Conservation (phyloP, 1,140 invertebrate genomes). For the Trachymyrmex cornetzi region DNA sequence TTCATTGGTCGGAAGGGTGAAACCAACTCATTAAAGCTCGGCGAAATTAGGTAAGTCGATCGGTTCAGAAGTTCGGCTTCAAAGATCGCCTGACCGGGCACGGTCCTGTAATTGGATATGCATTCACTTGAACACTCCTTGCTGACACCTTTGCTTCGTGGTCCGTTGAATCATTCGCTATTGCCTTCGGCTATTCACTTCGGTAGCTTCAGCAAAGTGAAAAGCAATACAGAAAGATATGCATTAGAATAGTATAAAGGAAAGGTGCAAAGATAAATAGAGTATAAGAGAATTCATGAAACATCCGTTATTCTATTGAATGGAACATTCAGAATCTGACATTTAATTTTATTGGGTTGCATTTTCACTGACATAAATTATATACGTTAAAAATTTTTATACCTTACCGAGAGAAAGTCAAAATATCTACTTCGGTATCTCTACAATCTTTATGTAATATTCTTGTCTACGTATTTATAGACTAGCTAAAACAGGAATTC, state of each 20-base stretch:
- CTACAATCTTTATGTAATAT: not conserved
- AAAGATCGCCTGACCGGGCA: constrained; percentile 60
- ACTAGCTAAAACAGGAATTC: constrained; percentile 15
- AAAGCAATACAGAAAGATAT: constrained; percentile 35
- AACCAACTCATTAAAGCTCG: constrained; percentile 54
- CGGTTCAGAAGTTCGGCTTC: constrained; percentile 63
- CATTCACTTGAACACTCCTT: constrained; percentile 67
- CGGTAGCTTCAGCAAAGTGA: not conserved
- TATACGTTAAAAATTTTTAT: not conserved
- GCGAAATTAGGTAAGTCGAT: constrained; percentile 55
- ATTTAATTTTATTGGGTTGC: not conserved
- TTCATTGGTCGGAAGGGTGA: constrained; percentile 26
- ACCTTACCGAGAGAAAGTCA: not conserved
- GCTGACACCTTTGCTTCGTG: constrained; percentile 48
- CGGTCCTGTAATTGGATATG: constrained; percentile 70
- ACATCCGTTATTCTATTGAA: constrained; percentile 10
- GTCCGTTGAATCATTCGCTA: constrained; percentile 47
- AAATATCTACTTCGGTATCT: constrained; percentile 21
- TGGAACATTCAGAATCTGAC: not conserved
- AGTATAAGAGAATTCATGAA: not conserved
- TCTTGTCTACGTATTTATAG: constrained; percentile 33
- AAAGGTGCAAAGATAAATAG: not conserved
- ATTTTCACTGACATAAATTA: not conserved
- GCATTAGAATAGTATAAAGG: constrained; percentile 36
- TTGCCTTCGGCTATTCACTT: constrained; percentile 49